Evolutionary conservation across 2,888 invertebrate genomes (phyloP).

Genomic region (Eupithecia pulchellata): DNA sequence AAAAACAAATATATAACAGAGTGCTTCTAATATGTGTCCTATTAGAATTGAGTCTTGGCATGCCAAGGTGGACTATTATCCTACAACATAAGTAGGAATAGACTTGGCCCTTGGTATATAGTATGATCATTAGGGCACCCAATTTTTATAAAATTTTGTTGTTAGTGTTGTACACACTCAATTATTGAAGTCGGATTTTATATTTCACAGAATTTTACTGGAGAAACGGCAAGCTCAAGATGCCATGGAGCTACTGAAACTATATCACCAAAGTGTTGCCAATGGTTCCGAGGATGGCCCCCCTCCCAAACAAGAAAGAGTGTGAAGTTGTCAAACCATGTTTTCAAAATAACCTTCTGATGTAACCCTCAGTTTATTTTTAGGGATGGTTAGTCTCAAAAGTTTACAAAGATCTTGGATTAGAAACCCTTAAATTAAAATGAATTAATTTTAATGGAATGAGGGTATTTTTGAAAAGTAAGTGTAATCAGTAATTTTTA

Average conservation of each 20-base stretch:
- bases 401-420: slow-evolving; percentile 73
- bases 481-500: slow-evolving; percentile 28
- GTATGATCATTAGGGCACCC: background rate
- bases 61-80: background rate
- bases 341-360: slow-evolving; percentile 53
- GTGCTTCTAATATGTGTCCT: background rate
- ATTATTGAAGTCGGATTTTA: background rate
- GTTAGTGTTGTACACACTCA: background rate
- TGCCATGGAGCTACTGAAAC: slow-evolving; percentile 92
- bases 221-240: slow-evolving; percentile 95
- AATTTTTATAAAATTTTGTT: background rate
- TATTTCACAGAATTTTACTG: slow-evolving; percentile 86
- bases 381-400: slow-evolving; percentile 79
- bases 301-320: slow-evolving; percentile 77
- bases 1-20: no score
- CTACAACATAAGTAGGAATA: background rate
- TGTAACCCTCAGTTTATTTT: slow-evolving; percentile 73
- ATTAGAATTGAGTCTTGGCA: background rate
- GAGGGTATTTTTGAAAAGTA: slow-evolving; percentile 44
- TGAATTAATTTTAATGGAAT: slow-evolving; percentile 39
- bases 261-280: slow-evolving; percentile 87
- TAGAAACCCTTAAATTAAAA: slow-evolving; percentile 29
- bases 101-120: background rate
- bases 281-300: slow-evolving; percentile 82
- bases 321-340: slow-evolving; percentile 54